Base-by-base conservation (phyloP, 2,113 vertebrate genomes). In the Cricetomys ansorgei region DNA sequence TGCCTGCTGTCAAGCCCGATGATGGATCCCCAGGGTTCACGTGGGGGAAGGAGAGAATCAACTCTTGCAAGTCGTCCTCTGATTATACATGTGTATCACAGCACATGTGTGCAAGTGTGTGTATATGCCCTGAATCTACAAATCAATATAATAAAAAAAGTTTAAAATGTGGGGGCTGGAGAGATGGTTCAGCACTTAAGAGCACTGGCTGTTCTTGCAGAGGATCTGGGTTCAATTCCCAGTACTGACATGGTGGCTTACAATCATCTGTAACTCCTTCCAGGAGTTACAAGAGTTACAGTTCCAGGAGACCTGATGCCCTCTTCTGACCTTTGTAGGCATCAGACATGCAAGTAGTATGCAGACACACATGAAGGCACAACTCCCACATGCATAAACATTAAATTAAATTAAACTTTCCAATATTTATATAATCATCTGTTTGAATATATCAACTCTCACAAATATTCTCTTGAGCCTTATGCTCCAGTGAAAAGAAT, bases 401-500 rank as follows among this genome's bases (percentile, higher is more conserved):
- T 77, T 48, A 62, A 62, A 62, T 62, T 40, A 83, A 83, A 83
- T 62, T 25, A 67, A 37, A 45, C 43, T 67, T 45, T 17, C 11
- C 45, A 45, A 31, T 64, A 40, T 96, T 83, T 57, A 91, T 85
- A 45, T 87, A 85, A 79, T 80, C 5, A 21, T 77, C 21, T 29
- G 40, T 12, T 62, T 77, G 62, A 92, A 40, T 89, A 43, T 87
- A 94, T 89, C 62, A 79, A 31, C 1, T 81, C 0, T 94, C 0
- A 1, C 7, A 85, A 67, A 83, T 94, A 81, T 64, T 94, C 7
- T 87, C 64, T 80, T 75, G 64, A 93, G 10, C 11, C 81, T 91
- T 95, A n/a, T 87, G 50, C 8, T 80, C 72, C 69, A 84, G 64
- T 73, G 64, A 86, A 86, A 96, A 87, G 65, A 88, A 87, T 13